phyloP scores from a whole-genome alignment of 2,888 invertebrate species.

The Atrina japonica region DNA sequence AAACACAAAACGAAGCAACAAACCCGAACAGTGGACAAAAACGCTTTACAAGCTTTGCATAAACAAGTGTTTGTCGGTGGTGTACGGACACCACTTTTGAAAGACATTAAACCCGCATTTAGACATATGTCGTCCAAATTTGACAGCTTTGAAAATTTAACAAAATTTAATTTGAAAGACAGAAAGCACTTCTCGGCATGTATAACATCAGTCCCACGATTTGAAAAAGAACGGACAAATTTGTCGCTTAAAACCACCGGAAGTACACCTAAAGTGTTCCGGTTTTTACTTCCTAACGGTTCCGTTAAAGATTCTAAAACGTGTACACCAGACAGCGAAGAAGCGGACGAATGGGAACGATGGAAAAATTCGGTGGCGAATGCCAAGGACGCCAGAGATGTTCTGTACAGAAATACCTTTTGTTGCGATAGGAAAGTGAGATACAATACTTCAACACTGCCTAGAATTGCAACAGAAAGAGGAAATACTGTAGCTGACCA shows the following conservation, averaged over 20 bases:
- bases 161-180: background rate
- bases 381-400: conserved; percentile 56
- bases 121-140: conserved; percentile 14
- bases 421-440: conserved; percentile 48
- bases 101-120: conserved; percentile 14
- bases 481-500: conserved; percentile 39
- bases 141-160: conserved; percentile 3
- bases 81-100: conserved; percentile 33
- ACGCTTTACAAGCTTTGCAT: conserved; percentile 18
- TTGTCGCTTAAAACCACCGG: background rate
- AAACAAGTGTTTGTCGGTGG: conserved; percentile 34
- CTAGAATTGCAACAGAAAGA: conserved; percentile 47
- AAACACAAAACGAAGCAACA: background rate
- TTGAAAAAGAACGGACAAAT: conserved; percentile 25
- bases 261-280: conserved; percentile 12
- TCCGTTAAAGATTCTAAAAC: conserved; percentile 16
- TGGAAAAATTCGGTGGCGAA: conserved; percentile 41
- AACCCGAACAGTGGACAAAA: conserved; percentile 1
- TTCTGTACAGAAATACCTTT: conserved; percentile 57
- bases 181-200: conserved; percentile 2
- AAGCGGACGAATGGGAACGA: conserved; percentile 44
- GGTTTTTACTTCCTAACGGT: conserved; percentile 39
- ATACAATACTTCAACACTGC: conserved; percentile 52
- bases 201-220: conserved; percentile 1
- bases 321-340: background rate